Conservation (phyloP, 2,888 invertebrate species). For the Cephus runcator region DNA sequence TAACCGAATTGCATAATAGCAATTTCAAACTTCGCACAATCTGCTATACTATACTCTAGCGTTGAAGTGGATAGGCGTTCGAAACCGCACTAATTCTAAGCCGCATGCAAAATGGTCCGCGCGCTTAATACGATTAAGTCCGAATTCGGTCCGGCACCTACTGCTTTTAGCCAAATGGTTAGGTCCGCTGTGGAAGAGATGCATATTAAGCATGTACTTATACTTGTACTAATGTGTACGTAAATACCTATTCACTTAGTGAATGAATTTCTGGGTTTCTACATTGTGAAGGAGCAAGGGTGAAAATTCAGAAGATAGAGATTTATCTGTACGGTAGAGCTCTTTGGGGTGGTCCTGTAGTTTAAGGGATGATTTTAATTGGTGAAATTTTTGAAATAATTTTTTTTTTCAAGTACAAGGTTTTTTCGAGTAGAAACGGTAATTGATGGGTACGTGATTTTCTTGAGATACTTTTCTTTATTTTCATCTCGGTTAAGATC, state of each 20-base stretch:
- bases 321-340: not conserved
- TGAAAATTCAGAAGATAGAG: not conserved
- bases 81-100: constrained; percentile 44
- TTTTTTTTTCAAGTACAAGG: not conserved
- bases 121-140: constrained; percentile 51
- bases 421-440: not conserved
- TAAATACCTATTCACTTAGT: not conserved
- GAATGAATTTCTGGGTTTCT: not conserved
- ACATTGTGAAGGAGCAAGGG: not conserved
- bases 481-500: not conserved
- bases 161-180: constrained; percentile 54
- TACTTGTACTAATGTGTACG: not conserved
- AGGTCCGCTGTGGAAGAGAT: not conserved
- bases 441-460: not conserved
- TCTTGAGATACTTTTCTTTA: not conserved
- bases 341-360: not conserved
- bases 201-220: not conserved
- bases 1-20: constrained; percentile 45
- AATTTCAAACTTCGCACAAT: constrained; percentile 18
- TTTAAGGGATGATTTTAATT: not conserved
- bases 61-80: constrained; percentile 26
- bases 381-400: not conserved
- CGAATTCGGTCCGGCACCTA: constrained; percentile 37
- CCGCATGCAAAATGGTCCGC: constrained; percentile 29
- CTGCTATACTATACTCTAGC: not conserved